These are phyloP conservation scores for Hyles euphorbiae DNA, from an alignment of 1,140 invertebrate genomes.

Conservation along the genomic window DNA sequence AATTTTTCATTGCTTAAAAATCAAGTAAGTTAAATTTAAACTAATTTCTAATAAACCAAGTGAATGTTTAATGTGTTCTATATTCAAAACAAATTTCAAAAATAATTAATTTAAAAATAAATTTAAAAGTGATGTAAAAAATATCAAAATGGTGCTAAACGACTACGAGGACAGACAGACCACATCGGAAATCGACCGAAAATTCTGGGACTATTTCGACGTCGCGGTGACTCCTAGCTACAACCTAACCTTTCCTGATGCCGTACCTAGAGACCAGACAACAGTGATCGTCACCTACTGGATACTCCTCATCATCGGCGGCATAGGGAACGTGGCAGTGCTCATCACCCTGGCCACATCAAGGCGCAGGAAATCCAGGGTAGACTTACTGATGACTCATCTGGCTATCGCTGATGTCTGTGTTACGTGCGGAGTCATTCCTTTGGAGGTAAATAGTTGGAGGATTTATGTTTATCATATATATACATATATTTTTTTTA, in stretches of 20 bases:
- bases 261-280: conserved; percentile 34
- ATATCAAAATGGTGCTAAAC: no score
- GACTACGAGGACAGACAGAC: conserved; percentile 1
- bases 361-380: conserved; percentile 81
- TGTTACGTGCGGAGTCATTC: conserved; percentile 88
- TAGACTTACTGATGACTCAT: conserved; percentile 87
- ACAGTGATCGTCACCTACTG: conserved; percentile 51
- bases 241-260: conserved; percentile 26
- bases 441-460: conserved; percentile 79
- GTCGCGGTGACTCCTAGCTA: conserved; percentile 5
- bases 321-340: conserved; percentile 74
- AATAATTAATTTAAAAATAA: no score
- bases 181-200: conserved; percentile 35
- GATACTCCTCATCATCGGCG: conserved; percentile 81
- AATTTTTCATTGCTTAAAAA: no score
- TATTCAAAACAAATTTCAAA: no score
- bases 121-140: no score
- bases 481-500: no score
- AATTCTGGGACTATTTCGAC: conserved; percentile 52
- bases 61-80: no score
- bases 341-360: conserved; percentile 83
- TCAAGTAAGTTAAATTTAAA: no score
- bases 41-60: no score
- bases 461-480: background rate
- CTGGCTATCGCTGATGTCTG: conserved; percentile 86